These are phyloP conservation scores for Drosophila obscura DNA, from an alignment of 1,140 invertebrate species.

Conservation along the genomic window DNA sequence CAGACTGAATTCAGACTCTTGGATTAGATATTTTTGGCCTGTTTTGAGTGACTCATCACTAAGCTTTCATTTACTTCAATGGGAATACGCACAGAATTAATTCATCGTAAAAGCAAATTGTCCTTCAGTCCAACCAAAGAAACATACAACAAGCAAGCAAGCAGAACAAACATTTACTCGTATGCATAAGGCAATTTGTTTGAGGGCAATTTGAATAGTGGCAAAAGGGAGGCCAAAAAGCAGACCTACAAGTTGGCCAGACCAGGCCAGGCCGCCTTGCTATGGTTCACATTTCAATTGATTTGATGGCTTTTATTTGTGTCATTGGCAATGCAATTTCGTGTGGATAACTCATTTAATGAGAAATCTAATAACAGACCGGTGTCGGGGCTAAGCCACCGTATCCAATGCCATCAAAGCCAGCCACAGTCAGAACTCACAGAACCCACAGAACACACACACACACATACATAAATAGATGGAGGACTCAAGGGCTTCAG, in stretches of 20 bases:
- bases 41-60: constrained; percentile 4
- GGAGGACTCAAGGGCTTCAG: background rate
- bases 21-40: background rate
- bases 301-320: constrained; percentile 63
- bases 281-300: constrained; percentile 57
- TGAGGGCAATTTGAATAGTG: constrained; percentile 68
- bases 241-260: constrained; percentile 11
- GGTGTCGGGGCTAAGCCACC: constrained; percentile 18
- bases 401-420: constrained; percentile 33
- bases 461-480: background rate
- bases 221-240: constrained; percentile 20
- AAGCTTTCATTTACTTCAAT: constrained; percentile 37
- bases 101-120: constrained; percentile 49
- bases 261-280: background rate
- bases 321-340: constrained; percentile 54
- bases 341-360: constrained; percentile 75
- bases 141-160: constrained; percentile 5
- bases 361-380: constrained; percentile 68
- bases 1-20: too few relatives aligned
- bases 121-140: constrained; percentile 20
- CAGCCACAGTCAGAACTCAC: constrained; percentile 1
- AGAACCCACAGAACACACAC: background rate
- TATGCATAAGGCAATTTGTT: constrained; percentile 42
- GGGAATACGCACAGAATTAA: constrained; percentile 36
- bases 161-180: constrained; percentile 12